These are phyloP conservation scores for Leptura quadrifasciata DNA, from an alignment of 2,888 invertebrate species.

Conservation along the genomic window DNA sequence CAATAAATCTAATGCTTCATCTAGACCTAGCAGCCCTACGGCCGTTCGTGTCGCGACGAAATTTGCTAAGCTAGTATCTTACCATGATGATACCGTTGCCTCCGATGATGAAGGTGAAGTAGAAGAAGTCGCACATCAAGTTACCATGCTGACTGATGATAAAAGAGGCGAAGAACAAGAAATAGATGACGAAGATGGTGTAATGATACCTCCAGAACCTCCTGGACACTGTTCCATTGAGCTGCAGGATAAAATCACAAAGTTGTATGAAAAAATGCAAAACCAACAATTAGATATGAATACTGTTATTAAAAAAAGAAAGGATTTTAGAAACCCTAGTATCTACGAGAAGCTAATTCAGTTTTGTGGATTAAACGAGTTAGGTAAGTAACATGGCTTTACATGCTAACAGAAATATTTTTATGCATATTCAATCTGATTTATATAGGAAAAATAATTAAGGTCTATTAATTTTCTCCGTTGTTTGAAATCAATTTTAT, in stretches of 20 bases:
- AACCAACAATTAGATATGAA: constrained; percentile 92
- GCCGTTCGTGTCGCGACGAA: constrained; percentile 69
- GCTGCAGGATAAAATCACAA: constrained; percentile 88
- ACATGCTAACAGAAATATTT: not conserved
- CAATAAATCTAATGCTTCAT: constrained; percentile 74
- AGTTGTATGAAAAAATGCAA: constrained; percentile 85
- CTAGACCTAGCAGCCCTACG: constrained; percentile 69
- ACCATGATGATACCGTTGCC: constrained; percentile 79
- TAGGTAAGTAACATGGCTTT: constrained; percentile 75
- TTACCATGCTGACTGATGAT: constrained; percentile 74
- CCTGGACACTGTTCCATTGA: constrained; percentile 86
- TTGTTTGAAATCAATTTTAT: no score
- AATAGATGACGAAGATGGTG: constrained; percentile 75
- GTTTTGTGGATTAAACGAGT: constrained; percentile 95
- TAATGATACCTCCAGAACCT: constrained; percentile 87
- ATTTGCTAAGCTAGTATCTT: constrained; percentile 74
- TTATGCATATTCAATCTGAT: no score
- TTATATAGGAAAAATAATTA: no score
- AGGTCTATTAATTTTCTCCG: no score
- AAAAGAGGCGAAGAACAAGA: constrained; percentile 59
- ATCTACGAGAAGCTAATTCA: constrained; percentile 98
- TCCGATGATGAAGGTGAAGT: constrained; percentile 82
- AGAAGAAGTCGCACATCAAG: constrained; percentile 75
- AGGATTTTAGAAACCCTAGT: constrained; percentile 97
- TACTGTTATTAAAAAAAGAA: constrained; percentile 90